phyloP scores from a whole-genome alignment of 2,113 vertebrate genomes.

The Thunnus thynnus region DNA sequence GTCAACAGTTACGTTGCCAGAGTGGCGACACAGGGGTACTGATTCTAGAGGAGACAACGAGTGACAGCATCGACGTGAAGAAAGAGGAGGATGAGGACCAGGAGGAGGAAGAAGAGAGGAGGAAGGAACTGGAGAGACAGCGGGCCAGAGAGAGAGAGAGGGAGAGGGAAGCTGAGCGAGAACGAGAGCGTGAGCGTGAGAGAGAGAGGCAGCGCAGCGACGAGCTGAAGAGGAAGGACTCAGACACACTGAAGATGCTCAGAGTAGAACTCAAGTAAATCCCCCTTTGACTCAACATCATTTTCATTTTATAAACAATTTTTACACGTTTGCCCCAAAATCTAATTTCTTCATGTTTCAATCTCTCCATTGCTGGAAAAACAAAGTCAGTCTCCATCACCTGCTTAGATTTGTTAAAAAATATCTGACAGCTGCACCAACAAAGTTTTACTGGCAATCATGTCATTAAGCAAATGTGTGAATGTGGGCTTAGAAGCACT shows the following conservation, averaged over 20 bases:
- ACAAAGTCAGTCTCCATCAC: no score
- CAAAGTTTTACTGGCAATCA: neutral
- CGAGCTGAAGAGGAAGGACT: slow-evolving; percentile 92
- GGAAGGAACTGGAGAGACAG: slow-evolving; percentile 82
- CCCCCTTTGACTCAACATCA: neutral
- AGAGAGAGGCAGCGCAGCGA: slow-evolving; percentile 88
- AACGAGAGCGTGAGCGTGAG: slow-evolving; percentile 84
- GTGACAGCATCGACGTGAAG: slow-evolving; percentile 81
- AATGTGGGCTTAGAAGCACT: neutral
- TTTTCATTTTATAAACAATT: neutral
- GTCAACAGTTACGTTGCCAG: slow-evolving; percentile 81
- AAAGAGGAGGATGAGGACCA: slow-evolving; percentile 90
- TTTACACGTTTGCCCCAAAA: neutral
- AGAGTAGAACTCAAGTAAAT: slow-evolving; percentile 90
- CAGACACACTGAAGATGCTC: slow-evolving; percentile 91
- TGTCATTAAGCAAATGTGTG: neutral
- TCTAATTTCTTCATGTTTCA: no score
- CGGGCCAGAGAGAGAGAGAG: slow-evolving; percentile 81
- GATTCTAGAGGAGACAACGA: slow-evolving; percentile 79
- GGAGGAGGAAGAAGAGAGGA: slow-evolving; percentile 83
- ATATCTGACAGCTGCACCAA: no score
- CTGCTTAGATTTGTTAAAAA: no score
- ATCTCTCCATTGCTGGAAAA: no score
- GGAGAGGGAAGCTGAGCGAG: slow-evolving; percentile 80
- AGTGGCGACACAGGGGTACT: slow-evolving; percentile 79